A percentile compares a stretch with the other conserved stretches of the same genome.
These are phyloP conservation scores for Parasteatoda lunata DNA, from an alignment of 2,888 invertebrate species.

Conservation along the genomic window DNA sequence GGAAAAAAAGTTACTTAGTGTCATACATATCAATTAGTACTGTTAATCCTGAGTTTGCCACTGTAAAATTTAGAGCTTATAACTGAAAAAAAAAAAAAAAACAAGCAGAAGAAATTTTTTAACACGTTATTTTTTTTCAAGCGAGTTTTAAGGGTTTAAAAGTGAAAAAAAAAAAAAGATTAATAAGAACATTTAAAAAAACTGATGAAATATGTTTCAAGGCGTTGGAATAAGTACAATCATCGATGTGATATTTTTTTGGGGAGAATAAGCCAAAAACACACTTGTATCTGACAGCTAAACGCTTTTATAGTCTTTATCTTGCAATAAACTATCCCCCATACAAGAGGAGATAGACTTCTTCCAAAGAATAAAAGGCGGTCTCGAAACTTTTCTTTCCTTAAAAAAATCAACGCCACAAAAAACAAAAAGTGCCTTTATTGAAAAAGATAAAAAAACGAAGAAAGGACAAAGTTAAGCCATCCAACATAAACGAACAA, in stretches of 20 bases:
- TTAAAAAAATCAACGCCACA: slow-evolving; percentile 19
- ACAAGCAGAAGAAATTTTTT: too few relatives aligned
- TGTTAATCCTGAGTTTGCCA: too few relatives aligned
- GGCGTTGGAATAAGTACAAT: slow-evolving; percentile 16
- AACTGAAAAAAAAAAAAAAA: too few relatives aligned
- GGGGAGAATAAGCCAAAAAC: slow-evolving; percentile 41
- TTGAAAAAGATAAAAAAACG: slow-evolving; percentile 1
- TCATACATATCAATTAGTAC: too few relatives aligned
- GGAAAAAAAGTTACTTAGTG: too few relatives aligned
- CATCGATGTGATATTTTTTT: slow-evolving; percentile 54
- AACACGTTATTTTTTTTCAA: too few relatives aligned
- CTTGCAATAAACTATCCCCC: slow-evolving; percentile 52
- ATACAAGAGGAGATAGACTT: not conserved
- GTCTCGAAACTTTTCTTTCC: slow-evolving; percentile 54
- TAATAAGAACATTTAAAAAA: too few relatives aligned
- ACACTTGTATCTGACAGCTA: slow-evolving; percentile 65
- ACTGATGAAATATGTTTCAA: too few relatives aligned
- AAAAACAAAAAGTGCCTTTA: slow-evolving; percentile 18
- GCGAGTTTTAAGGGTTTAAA: too few relatives aligned
- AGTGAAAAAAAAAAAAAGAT: too few relatives aligned
- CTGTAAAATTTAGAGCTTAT: too few relatives aligned
- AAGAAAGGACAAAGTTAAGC: slow-evolving; percentile 36
- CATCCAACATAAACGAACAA: slow-evolving; percentile 1
- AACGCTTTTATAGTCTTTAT: slow-evolving; percentile 65
- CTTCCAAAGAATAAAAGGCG: slow-evolving; percentile 46